phyloP scores from a whole-genome alignment of 2,888 invertebrate genomes.

The Caenorhabditis wallacei region DNA sequence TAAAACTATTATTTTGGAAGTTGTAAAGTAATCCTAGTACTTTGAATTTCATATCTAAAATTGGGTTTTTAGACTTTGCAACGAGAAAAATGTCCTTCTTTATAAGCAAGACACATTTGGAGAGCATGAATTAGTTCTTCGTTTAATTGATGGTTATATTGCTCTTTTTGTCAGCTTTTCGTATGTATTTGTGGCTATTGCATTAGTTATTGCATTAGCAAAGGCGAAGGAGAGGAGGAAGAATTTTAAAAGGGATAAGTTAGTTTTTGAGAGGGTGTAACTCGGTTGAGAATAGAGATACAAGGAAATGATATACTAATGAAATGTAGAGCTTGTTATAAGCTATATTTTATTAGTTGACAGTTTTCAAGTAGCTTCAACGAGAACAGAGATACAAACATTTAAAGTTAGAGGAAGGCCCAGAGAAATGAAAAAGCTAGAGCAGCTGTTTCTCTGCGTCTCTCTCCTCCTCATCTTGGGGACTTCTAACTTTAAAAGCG shows the following conservation, averaged over 20 bases:
- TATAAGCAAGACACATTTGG: not conserved
- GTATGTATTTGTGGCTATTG: not conserved
- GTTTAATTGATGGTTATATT: constrained; percentile 1
- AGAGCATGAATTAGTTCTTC: not conserved
- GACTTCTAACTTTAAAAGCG: not conserved
- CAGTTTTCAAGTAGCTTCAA: no score
- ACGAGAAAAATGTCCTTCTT: not conserved
- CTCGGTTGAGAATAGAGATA: not conserved
- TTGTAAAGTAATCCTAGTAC: not conserved
- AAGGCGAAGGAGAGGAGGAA: not conserved
- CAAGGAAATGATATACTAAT: not conserved
- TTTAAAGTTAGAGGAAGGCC: no score
- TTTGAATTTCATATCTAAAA: not conserved
- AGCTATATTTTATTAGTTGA: not conserved
- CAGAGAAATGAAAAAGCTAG: no score
- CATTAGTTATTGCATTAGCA: not conserved
- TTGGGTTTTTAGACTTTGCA: not conserved
- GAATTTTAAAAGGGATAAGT: not conserved
- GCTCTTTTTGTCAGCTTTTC: not conserved
- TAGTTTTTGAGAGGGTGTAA: not conserved
- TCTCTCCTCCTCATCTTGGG: no score
- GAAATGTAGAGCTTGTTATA: not conserved
- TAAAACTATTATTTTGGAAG: not conserved
- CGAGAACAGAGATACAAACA: no score
- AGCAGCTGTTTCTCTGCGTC: no score